Conservation (phyloP, 2,113 vertebrate genomes). For the Microcebus murinus region DNA sequence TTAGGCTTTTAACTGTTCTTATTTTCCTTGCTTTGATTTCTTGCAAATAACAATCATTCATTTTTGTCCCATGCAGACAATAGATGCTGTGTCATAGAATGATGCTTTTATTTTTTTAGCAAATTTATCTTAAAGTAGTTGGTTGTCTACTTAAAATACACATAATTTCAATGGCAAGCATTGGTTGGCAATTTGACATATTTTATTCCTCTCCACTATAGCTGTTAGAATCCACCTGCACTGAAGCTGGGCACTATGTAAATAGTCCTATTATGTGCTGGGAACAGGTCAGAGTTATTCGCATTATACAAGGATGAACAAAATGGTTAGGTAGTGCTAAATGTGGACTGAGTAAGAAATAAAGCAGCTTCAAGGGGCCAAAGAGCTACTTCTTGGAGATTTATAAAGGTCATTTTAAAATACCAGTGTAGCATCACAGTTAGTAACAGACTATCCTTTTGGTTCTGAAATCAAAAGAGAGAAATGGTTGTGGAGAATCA, state of each 20-base stretch:
- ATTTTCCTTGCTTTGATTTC: not conserved
- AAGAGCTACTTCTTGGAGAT: not conserved
- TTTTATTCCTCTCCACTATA: not conserved
- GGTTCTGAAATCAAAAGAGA: not conserved
- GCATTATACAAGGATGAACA: not conserved
- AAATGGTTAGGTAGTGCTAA: not conserved
- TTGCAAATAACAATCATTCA: not conserved
- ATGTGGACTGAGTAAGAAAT: not conserved
- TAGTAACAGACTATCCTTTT: not conserved
- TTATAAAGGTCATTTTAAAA: constrained; percentile 7
- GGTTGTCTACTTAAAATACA: not conserved
- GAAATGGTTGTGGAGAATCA: not conserved
- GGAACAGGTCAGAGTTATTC: not conserved
- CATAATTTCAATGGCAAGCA: not conserved
- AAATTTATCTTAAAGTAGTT: not conserved
- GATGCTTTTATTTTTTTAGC: not conserved
- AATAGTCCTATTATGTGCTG: not conserved
- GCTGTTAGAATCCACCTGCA: not conserved
- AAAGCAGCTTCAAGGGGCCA: not conserved
- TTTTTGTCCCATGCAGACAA: not conserved
- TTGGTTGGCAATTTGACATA: not conserved
- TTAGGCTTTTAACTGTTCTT: not conserved
- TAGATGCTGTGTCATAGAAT: not conserved
- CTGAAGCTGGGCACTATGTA: not conserved
- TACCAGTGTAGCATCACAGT: not conserved